Conservation (phyloP, 2,113 vertebrate genomes). For the Mystacornis crossleyi region DNA sequence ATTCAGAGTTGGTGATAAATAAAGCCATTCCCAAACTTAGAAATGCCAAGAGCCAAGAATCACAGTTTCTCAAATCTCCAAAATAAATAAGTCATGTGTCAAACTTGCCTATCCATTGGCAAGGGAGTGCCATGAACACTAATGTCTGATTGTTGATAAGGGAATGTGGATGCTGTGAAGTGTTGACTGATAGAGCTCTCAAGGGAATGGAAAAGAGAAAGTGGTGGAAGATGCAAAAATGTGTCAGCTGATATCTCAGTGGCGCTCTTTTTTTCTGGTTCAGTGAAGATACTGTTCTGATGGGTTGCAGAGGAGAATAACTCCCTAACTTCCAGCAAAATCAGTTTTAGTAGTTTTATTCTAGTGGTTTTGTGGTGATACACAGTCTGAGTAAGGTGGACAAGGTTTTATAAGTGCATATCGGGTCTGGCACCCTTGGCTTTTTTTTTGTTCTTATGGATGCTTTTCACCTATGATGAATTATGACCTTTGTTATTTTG, state of each 20-base stretch:
- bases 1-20: conserved; percentile 24
- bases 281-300: background rate
- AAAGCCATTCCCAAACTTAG: background rate
- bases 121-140: background rate
- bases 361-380: background rate
- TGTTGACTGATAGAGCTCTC: conserved; percentile 46
- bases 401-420: background rate
- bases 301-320: background rate
- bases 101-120: conserved; percentile 45
- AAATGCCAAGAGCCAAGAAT: background rate
- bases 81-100: conserved; percentile 45
- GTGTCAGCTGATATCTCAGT: conserved; percentile 30
- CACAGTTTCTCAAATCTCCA: conserved; percentile 23
- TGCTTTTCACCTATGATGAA: background rate
- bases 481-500: background rate
- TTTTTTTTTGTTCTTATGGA: background rate
- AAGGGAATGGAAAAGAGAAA: conserved; percentile 38
- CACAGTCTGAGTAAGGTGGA: background rate
- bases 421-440: background rate
- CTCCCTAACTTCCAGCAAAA: background rate
- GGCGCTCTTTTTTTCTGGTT: background rate
- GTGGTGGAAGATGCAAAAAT: conserved; percentile 42
- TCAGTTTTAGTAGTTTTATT: background rate
- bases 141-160: conserved; percentile 32
- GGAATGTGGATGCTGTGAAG: background rate